Evolutionary conservation across 2,888 invertebrate species (phyloP), one percentile per base, ranked within the genome.

Genomic region (Melitaea athalia): DNA sequence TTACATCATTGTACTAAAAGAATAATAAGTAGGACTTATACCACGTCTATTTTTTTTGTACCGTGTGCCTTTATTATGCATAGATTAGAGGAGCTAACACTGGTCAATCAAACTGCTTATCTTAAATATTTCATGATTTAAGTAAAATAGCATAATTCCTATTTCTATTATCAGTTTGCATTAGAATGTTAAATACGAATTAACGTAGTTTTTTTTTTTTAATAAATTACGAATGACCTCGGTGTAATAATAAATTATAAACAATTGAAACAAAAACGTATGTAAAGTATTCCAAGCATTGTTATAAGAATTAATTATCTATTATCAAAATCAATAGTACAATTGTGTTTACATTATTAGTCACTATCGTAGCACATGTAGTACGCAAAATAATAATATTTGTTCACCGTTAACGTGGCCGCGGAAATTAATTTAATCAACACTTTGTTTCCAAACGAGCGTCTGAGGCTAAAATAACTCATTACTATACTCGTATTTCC

Each of bases 401-500:
- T 24, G 57, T 47, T 14, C 49, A 47, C 57, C 52, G 47, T 67
- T 61, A 47, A 42, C 61, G 64, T 38, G 31, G 50, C 65, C 64
- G 63, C 68, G 69, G 71, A 75, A 71, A 72, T 71, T 74, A 73
- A 70, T 74, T 67, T 70, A 72, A 70, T 66, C 67, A 67, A 61
- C 60, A 64, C 67, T 71, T 72, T 73, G 68, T 76, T 72, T 72
- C 72, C 68, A 69, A 47, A 72, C 68, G 64, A 64, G 72, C 66
- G 72, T 74, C 69, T 67, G 70, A 73, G 69, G 68, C 75, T 59
- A 74, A 74, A 74, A 75, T 74, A 74, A 74, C 68, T 67, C 68
- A 70, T 70, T 69, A 50, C 69, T 69, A 66, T 68, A n/a, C n/a
- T n/a, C n/a, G n/a, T n/a, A 68, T 64, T 68, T 43, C 66, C 68